Evolutionary conservation across 1,140 invertebrate species (phyloP), one percentile per base, ranked within the genome.

Genomic region (Procambarus virginalis): DNA sequence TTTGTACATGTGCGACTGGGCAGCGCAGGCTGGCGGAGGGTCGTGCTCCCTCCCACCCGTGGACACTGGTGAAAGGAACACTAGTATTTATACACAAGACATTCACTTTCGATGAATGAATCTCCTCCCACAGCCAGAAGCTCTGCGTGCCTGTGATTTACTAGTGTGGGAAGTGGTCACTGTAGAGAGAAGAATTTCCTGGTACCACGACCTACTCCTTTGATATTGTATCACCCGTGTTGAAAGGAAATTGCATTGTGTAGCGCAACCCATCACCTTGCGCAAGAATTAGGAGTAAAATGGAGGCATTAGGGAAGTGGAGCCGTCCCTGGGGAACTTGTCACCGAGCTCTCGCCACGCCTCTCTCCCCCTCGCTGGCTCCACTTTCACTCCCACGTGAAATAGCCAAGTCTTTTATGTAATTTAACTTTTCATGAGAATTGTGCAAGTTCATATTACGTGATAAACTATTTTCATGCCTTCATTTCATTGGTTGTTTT

Each of bases 301-400:
- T 5, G n/a, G 68, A 34, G 68, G 4, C 14, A 20, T 68, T 5
- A 68, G 14, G 20, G 64, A 68, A 68, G 4, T n/a, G 20, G 20
- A 68, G 64, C 22, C 68, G n/a, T 73, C n/a, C 68, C 68, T 73
- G 68, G 68, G 34, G 68, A 73, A 34, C n/a, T 34, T 73, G 22
- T 73, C n/a, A 34, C 55, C n/a, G 12, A 58, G 45, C n/a, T 8
- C 46, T 20, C 68, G n/a, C 22, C n/a, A 17, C 49, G 49, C 78
- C 49, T n/a, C 78, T 3, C 17, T 51, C 49, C 10, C 75, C 77
- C n/a, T 46, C 46, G 48, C 77, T 14, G 77, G 45, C 22, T 49
- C 46, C 46, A 49, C 78, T 55, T 80, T 55, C 78, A 80, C 46
- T 80, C 49, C 49, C 78, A 55, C 46, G n/a, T 73, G 68, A 73